Base-by-base conservation (phyloP, 1,140 invertebrate species). In the Chlorops oryzae region DNA sequence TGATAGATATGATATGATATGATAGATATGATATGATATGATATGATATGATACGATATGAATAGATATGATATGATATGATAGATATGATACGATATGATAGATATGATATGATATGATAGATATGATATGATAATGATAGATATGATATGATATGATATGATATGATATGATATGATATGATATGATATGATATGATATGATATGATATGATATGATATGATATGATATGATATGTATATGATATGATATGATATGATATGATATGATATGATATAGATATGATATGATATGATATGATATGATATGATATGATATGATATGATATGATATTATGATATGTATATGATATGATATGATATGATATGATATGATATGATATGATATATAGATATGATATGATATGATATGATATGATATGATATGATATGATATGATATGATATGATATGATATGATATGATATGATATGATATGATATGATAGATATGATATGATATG, bases 361-460 rank as follows among this genome's bases (percentile, higher is more conserved):
- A 48, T 50, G 44, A 50, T 50, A 48, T 50, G 49, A 44, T 44
- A 44, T 44, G 42, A 44, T 44, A 44, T 44, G 42, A 44, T 44
- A 54, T 32, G 28, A 32, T 32, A 32, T 32, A n/a, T 9, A 9
- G 28, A 32, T 32, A 32, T 32, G 28, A 32, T 32, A 32, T 32
- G 28, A 32, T 32, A 32, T 32, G 34, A 56, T 56, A 50, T 35
- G 20, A 56, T 41, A 39, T 21, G 37, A 56, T 51, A 50, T 34
- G 37, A 56, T 56, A 50, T 55, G 39, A 56, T 56, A 43, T 21
- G 32, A 51, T 56, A 56, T 34, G 52, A 56, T 51, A 55, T 28
- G 25, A 56, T 56, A 42, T 35, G 38, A 56, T 56, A 28, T 45
- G 52, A 56, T 55, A 55, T 35, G 46, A 56, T 56, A 35, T 45